Percentiles rank a stretch among this genome's conserved stretches.
phyloP scores from a whole-genome alignment of 2,888 invertebrate genomes.

The Calameuta idolon region DNA sequence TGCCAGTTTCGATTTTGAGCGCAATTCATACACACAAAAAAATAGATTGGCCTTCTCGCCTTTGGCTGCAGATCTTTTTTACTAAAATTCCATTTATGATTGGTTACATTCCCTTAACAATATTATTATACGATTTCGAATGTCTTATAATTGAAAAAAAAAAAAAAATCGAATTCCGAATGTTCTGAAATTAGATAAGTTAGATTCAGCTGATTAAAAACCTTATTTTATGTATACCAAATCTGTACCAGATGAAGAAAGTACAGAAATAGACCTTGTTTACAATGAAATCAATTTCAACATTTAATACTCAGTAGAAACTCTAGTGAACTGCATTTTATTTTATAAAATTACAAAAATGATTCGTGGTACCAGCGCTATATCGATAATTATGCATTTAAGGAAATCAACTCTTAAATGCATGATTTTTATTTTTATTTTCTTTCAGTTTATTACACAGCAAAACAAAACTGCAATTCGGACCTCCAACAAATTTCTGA shows the following conservation, averaged over 20 bases:
- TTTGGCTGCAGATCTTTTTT: slow-evolving; percentile 1
- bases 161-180: neutral
- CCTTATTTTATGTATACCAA: no score
- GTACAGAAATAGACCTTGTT: neutral
- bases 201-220: no score
- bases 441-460: no score
- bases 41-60: neutral
- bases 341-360: neutral
- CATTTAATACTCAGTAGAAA: no score
- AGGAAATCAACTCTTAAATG: no score
- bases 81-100: slow-evolving; percentile 9
- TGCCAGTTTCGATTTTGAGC: neutral
- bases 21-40: neutral
- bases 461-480: no score
- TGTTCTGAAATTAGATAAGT: neutral
- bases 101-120: no score
- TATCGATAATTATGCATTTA: neutral
- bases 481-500: no score
- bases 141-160: no score
- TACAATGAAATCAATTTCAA: no score
- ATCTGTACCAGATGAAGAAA: neutral
- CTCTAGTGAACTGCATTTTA: neutral
- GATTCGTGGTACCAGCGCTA: neutral
- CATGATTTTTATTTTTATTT: no score
- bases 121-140: no score